Conservation (phyloP, 2,113 vertebrate species). For the Gopherus flavomarginatus region DNA sequence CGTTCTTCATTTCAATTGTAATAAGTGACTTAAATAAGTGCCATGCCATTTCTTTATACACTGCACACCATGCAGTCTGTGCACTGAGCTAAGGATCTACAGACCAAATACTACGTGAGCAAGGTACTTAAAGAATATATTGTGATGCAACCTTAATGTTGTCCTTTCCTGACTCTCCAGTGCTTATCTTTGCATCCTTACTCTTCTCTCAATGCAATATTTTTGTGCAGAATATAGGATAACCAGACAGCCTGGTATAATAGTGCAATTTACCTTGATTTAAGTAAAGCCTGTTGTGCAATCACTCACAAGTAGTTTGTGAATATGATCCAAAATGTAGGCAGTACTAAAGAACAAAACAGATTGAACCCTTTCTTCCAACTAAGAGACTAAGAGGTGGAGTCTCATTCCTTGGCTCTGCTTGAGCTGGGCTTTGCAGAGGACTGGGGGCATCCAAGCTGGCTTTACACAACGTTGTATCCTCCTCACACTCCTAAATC, state of each 20-base stretch:
- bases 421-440: background rate
- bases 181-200: background rate
- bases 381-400: background rate
- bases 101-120: too few relatives aligned
- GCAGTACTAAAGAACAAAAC: background rate
- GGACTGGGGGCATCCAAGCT: background rate
- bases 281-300: background rate
- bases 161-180: background rate
- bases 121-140: too few relatives aligned
- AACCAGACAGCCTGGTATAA: background rate
- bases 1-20: background rate
- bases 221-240: background rate
- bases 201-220: background rate
- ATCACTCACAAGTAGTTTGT: background rate
- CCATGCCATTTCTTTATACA: conserved; percentile 10
- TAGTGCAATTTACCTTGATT: background rate
- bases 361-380: background rate
- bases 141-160: background rate
- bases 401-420: background rate
- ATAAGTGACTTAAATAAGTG: conserved; percentile 59
- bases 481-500: background rate
- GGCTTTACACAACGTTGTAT: background rate
- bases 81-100: background rate
- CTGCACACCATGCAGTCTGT: conserved; percentile 37
- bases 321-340: background rate